Percentiles rank a stretch among this genome's conserved stretches.
Evolutionary conservation across 2,113 vertebrate species (phyloP).

Genomic region (Baryphthengus martii): DNA sequence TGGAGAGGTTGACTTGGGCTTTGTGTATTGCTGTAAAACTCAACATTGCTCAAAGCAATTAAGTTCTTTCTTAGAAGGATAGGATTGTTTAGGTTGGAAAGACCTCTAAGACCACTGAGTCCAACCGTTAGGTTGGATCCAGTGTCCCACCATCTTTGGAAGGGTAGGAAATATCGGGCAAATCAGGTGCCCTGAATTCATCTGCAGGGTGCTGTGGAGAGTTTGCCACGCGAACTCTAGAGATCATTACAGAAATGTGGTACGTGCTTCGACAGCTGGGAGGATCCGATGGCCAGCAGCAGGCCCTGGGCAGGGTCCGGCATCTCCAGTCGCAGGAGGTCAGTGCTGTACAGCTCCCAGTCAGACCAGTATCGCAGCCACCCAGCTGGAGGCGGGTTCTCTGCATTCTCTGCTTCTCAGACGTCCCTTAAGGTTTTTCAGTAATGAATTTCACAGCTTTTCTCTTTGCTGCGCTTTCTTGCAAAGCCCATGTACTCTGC

Average conservation of each 20-base stretch:
- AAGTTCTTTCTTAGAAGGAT: not conserved
- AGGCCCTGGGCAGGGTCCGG: not conserved
- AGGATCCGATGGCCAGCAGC: not conserved
- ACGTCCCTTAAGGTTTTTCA: not conserved
- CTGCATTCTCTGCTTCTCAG: not conserved
- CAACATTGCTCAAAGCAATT: not conserved
- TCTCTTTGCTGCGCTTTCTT: not conserved
- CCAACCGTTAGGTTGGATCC: not conserved
- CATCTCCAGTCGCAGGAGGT: not conserved
- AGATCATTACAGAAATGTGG: fast-evolving
- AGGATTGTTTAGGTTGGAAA: not conserved
- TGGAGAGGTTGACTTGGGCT: not conserved
- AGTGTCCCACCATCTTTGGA: not conserved
- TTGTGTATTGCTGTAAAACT: not conserved
- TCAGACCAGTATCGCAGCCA: fast-evolving
- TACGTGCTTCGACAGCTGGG: fast-evolving
- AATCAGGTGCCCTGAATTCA: not conserved
- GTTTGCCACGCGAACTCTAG: not conserved
- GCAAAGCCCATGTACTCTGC: not conserved
- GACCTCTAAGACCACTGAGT: not conserved
- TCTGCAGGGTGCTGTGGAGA: not conserved
- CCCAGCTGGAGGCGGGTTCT: not conserved
- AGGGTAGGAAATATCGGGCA: not conserved
- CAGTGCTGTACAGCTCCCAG: not conserved
- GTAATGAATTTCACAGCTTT: not conserved